Conservation (phyloP, 2,888 invertebrate genomes). For the Pteria penguin region DNA sequence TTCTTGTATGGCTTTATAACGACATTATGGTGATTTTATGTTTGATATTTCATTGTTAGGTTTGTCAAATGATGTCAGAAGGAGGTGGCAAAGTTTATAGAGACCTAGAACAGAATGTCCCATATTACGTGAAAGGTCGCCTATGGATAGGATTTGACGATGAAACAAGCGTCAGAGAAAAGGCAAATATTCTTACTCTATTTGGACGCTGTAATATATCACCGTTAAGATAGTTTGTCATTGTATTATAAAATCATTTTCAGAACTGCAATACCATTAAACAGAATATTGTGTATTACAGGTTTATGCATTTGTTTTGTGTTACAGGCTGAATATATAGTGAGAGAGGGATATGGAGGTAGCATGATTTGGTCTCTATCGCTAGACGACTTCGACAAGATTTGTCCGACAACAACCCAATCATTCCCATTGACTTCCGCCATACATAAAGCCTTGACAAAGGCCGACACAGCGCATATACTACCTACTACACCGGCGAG, state of each 20-base stretch:
- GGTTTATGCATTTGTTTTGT: too few species aligned
- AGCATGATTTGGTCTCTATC: slow-evolving; percentile 60
- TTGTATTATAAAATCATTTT: too few species aligned
- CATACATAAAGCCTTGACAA: slow-evolving; percentile 20
- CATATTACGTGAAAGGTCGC: slow-evolving; percentile 83
- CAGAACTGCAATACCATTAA: too few species aligned
- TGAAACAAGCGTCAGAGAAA: slow-evolving; percentile 54
- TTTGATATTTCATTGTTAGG: slow-evolving; percentile 7
- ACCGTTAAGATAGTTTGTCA: too few species aligned
- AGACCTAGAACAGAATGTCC: slow-evolving; percentile 78
- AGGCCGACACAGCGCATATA: slow-evolving; percentile 82
- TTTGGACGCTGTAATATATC: neutral
- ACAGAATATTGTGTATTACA: too few species aligned
- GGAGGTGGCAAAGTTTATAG: slow-evolving; percentile 30
- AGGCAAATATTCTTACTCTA: slow-evolving; percentile 55
- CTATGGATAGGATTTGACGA: slow-evolving; percentile 69
- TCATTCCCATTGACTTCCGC: slow-evolving; percentile 35
- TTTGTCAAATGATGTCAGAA: slow-evolving; percentile 33
- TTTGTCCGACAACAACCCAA: slow-evolving; percentile 18
- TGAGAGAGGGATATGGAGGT: slow-evolving; percentile 50
- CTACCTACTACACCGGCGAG: slow-evolving; percentile 92
- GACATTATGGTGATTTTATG: neutral
- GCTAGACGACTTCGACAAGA: slow-evolving; percentile 53
- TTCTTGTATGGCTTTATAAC: too few species aligned
- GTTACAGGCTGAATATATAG: slow-evolving; percentile 53